Evolutionary conservation across 1,140 invertebrate genomes (phyloP), one percentile per base, ranked within the genome.

Genomic region (Bombus pyrosoma): DNA sequence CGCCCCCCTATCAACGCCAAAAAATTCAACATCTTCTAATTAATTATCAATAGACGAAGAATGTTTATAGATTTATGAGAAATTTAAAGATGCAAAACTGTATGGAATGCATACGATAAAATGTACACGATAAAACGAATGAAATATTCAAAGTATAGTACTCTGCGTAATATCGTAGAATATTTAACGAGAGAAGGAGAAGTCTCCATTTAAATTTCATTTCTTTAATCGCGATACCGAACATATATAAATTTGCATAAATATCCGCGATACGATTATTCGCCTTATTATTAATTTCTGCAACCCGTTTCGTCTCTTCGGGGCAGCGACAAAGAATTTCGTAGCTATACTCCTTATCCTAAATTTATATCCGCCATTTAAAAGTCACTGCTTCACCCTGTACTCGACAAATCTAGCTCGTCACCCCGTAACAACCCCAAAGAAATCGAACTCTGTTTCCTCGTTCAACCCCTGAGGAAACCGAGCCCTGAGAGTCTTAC

Each of bases 341-440:
- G 13, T 28, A 10, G 59, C 28, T 10, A 12, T 62, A 62, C 18
- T 18, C 0, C 22, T 41, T 15, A 0, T 41, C 25, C 69, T 25
- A 25, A 72, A 9, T 64, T 8, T 37, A 25, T 37, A 8, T 72
- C 6, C 25, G 25, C 37, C 69, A 28, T 64, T 85, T 72, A n/a
- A 72, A 59, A 73, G 41, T 73, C 5, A 53, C 75, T 41, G 79
- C 37, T 86, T 76, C 73, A 68, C 41, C 68, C 84, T 64, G 53
- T 57, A 22, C 0, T 8, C 10, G 10, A 25, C 3, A 13, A 69
- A 73, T 59, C 68, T 25, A 32, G n/a, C 43, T 28, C 64, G 34
- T 79, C 37, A 62, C 37, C 68, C 32, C 57, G 9, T 2, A 34
- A 37, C 34, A 32, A 53, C 13, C 15, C 43, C 8, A 71, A 80